These are phyloP conservation scores for Loxodonta africana DNA, from an alignment of 2,113 vertebrate species.

Conservation along the genomic window DNA sequence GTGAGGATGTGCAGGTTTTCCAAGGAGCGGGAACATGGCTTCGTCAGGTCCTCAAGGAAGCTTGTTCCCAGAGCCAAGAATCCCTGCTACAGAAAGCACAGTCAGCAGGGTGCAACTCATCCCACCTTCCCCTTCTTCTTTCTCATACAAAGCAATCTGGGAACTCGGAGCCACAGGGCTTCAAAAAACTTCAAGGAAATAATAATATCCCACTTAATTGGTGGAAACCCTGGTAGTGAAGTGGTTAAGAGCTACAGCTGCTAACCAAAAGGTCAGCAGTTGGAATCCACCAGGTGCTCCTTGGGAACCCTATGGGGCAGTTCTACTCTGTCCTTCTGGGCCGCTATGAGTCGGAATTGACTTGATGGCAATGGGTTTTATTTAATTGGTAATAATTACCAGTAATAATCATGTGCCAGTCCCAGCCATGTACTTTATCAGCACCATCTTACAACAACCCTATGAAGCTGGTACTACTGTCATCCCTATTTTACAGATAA, in stretches of 20 bases:
- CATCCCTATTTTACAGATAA: background rate
- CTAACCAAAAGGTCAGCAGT: too few species aligned
- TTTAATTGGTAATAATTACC: too few species aligned
- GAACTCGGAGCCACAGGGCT: background rate
- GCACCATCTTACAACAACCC: background rate
- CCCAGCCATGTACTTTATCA: background rate
- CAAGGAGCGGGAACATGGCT: too few species aligned
- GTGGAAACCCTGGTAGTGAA: too few species aligned
- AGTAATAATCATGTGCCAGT: background rate
- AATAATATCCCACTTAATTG: background rate
- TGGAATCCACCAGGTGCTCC: too few species aligned
- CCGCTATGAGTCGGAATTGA: too few species aligned
- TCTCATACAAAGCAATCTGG: background rate
- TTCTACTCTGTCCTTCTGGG: too few species aligned
- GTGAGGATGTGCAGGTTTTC: too few species aligned
- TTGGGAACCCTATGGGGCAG: too few species aligned
- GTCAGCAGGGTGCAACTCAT: background rate
- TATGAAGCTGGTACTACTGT: background rate
- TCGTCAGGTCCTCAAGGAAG: background rate
- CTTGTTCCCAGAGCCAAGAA: background rate
- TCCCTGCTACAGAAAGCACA: background rate
- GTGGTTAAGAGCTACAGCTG: too few species aligned
- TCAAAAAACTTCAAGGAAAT: background rate
- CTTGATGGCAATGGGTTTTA: too few species aligned
- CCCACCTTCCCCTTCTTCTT: background rate